phyloP scores from a whole-genome alignment of 2,888 invertebrate genomes.

The Nomada fabriciana region DNA sequence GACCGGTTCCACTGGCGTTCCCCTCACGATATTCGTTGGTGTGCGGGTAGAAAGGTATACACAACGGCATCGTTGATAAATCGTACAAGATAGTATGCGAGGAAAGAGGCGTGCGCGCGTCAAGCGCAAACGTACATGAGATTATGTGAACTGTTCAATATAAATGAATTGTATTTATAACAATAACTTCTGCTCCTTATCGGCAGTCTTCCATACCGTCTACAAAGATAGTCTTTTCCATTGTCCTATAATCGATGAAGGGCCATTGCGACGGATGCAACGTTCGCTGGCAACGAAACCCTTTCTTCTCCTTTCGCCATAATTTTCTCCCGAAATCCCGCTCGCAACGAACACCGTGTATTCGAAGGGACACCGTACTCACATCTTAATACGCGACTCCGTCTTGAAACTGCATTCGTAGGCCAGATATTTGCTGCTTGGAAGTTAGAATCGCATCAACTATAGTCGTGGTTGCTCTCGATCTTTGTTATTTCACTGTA shows the following conservation, averaged over 20 bases:
- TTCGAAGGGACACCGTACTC: conserved; percentile 64
- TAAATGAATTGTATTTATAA: conserved; percentile 36
- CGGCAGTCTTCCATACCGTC: conserved; percentile 44
- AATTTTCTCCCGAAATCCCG: conserved; percentile 39
- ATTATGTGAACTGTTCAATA: conserved; percentile 13
- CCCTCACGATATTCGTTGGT: conserved; percentile 52
- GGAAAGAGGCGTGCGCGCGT: conserved; percentile 37
- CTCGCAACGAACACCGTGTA: conserved; percentile 16
- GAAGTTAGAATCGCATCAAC: conserved; percentile 40
- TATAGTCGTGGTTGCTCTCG: conserved; percentile 21
- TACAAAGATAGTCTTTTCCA: conserved; percentile 26
- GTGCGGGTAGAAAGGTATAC: conserved; percentile 11
- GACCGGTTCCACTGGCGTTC: conserved; percentile 64
- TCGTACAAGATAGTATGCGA: conserved; percentile 32
- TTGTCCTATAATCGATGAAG: conserved; percentile 38
- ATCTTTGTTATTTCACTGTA: conserved; percentile 51
- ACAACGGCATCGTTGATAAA: conserved; percentile 33
- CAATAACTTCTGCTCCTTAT: conserved; percentile 43
- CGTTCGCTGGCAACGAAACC: conserved; percentile 44
- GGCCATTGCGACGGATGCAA: conserved; percentile 31
- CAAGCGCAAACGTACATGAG: conserved; percentile 29
- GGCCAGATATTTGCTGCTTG: conserved; percentile 55
- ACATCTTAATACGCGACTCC: conserved; percentile 76
- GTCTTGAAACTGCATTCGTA: conserved; percentile 73
- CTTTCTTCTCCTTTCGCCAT: conserved; percentile 53